Conservation (phyloP, 2,888 invertebrate genomes). For the Oasisia sp. region DNA sequence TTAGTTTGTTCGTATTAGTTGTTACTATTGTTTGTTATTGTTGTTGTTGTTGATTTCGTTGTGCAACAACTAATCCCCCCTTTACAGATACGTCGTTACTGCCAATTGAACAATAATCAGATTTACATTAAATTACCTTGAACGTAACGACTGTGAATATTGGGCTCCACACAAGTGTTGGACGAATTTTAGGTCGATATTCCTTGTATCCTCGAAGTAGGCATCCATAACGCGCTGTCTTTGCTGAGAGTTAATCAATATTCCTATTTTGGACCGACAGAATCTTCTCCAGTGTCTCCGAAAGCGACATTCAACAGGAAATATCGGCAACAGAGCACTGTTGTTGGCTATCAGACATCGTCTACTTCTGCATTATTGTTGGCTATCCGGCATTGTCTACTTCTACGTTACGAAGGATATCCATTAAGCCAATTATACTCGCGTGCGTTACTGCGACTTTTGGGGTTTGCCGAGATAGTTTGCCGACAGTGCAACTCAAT, state of each 20-base stretch:
- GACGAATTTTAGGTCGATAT: neutral
- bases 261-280: neutral
- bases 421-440: neutral
- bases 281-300: neutral
- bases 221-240: slow-evolving; percentile 4
- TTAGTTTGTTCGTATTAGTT: neutral
- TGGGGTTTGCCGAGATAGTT: neutral
- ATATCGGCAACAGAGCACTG: neutral
- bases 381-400: neutral
- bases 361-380: too few relatives aligned
- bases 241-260: slow-evolving; percentile 17
- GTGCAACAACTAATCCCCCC: neutral
- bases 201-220: neutral
- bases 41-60: neutral
- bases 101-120: neutral
- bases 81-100: too few relatives aligned
- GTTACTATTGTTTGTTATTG: neutral
- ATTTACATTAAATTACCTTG: neutral
- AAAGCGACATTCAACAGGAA: neutral
- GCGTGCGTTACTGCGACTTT: neutral
- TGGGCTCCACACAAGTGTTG: neutral
- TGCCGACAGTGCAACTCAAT: neutral
- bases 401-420: neutral
- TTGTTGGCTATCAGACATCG: neutral
- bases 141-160: neutral